These are phyloP conservation scores for Lucifuga dentata DNA, from an alignment of 2,113 vertebrate species.

Conservation along the genomic window DNA sequence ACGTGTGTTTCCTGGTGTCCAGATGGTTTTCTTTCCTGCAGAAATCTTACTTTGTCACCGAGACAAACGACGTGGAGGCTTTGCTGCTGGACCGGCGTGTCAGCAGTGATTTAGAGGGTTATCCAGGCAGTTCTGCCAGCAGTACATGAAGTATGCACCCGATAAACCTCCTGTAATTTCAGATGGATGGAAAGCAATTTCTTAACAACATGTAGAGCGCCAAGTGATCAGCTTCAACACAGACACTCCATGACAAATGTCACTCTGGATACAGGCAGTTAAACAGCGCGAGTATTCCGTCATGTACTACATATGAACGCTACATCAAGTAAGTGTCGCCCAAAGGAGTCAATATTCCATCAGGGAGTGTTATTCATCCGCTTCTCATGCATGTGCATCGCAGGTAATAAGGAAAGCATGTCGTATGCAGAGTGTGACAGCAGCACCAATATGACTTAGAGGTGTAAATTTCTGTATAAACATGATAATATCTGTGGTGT, in stretches of 20 bases:
- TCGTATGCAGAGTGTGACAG: constrained; percentile 18
- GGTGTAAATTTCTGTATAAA: constrained; percentile 36
- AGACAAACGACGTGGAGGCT: constrained; percentile 39
- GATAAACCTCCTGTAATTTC: constrained; percentile 61
- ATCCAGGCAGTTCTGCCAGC: constrained; percentile 40
- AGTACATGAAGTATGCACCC: constrained; percentile 50
- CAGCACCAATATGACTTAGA: constrained; percentile 26
- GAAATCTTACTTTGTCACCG: constrained; percentile 51
- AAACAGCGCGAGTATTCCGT: constrained; percentile 21
- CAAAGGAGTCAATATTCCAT: not conserved
- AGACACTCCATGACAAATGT: constrained; percentile 34
- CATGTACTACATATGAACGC: constrained; percentile 27
- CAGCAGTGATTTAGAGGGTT: constrained; percentile 64
- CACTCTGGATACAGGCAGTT: constrained; percentile 15
- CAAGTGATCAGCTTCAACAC: constrained; percentile 41
- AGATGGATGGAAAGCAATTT: constrained; percentile 60
- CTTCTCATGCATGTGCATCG: constrained; percentile 8
- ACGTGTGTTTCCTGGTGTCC: constrained; percentile 16
- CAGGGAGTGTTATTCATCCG: not conserved
- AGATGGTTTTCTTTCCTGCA: constrained; percentile 43
- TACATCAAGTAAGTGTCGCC: constrained; percentile 20
- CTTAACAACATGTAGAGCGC: constrained; percentile 42
- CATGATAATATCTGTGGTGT: constrained; percentile 19
- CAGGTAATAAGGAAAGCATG: constrained; percentile 25
- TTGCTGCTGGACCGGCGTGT: constrained; percentile 30